These are phyloP conservation scores for Ageneiosus marmoratus DNA, from an alignment of 2,113 vertebrate species.

Conservation along the genomic window DNA sequence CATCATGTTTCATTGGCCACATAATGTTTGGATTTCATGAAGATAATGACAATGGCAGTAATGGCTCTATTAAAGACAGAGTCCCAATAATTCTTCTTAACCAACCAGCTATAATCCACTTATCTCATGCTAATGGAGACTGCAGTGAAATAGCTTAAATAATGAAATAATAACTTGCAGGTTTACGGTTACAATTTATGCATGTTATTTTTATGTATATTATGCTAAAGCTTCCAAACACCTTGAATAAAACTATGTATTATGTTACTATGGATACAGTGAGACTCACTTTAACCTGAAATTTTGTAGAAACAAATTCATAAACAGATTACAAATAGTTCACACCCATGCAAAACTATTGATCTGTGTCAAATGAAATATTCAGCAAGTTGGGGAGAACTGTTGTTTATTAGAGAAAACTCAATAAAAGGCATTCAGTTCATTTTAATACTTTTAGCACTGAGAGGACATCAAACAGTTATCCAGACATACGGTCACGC, in stretches of 20 bases:
- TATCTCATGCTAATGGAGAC: background rate
- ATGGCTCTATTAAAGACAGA: background rate
- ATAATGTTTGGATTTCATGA: constrained; percentile 42
- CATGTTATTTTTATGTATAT: too few relatives aligned
- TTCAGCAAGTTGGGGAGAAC: constrained; percentile 47
- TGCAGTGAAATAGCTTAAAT: background rate
- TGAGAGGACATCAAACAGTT: constrained; percentile 1
- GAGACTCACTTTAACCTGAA: constrained; percentile 3
- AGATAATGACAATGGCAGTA: constrained; percentile 38
- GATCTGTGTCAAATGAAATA: constrained; percentile 61
- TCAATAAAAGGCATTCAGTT: constrained; percentile 10
- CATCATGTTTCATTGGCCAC: constrained; percentile 33
- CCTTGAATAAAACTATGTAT: constrained; percentile 7
- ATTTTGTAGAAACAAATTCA: constrained; percentile 19
- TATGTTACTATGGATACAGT: constrained; percentile 17
- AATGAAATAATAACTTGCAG: background rate
- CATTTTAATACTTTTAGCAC: constrained; percentile 13
- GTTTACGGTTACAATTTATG: background rate
- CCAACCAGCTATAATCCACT: background rate
- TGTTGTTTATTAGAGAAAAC: constrained; percentile 48
- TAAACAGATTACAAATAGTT: constrained; percentile 52
- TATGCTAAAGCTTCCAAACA: background rate
- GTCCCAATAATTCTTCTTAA: background rate
- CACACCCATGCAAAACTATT: constrained; percentile 59
- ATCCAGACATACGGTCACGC: background rate